Base-by-base conservation (phyloP, 2,797 vertebrate species). In the Sylvia borin region DNA sequence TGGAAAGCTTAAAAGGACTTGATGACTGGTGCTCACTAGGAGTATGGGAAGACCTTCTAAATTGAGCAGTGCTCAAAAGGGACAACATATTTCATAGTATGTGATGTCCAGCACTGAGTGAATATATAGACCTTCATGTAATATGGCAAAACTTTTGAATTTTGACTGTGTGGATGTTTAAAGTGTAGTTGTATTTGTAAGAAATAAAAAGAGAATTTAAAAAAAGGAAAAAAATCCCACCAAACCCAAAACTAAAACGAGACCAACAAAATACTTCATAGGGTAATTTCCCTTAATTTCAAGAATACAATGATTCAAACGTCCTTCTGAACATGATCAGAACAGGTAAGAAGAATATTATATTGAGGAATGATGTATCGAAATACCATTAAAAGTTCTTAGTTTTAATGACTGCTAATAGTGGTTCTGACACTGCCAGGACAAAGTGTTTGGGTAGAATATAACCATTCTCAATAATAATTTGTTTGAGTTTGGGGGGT, bases 1-100 rank as follows among this genome's bases (percentile, higher is more conserved):
- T 78, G 34, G 70, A 95, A 88, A 79, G 54, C 73, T 75, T 93
- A 76, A 91, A 92, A 93, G 58, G 40, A 24, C 40, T 88, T 54
- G 61, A 53, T 93, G 70, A 50, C 51, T 93, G 38, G 31, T 75
- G 21, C 54, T 96, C 3, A 2, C 62, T 57, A 66, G 43, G 70
- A 85, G n/a, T 72, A 78, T 38, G 73, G 40, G 51, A 88, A 92
- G 79, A 67, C 48, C 70, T 88, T 80, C 53, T 76, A 81, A 83
- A 90, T 75, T 78, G 84, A 88, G 36, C 32, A 68, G 16, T 60
- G 18, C 60, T 88, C 43, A 68, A 90, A 87, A 83, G 24, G 58
- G 51, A 62, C 50, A 51, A 40, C 4, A 13, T 75, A 45, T 75
- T 94, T 90, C 54, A 13, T 79, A 9, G 40, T 76, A 10, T 19